Percentiles rank a stretch among this genome's conserved stretches.
Conservation (phyloP, 1,140 invertebrate species). For the Plutomurus gul region DNA sequence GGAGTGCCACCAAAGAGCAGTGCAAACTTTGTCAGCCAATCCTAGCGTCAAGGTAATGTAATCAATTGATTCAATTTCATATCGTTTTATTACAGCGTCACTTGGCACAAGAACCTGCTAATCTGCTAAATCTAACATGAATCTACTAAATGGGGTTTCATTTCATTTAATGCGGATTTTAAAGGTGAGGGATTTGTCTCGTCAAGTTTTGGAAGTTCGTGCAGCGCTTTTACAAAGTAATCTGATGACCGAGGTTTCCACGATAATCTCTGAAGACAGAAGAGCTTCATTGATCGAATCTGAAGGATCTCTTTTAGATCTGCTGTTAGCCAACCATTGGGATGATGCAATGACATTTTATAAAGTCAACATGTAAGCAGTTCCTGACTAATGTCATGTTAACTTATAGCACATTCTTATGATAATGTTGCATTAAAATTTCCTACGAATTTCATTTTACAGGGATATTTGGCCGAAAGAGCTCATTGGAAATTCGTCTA, state of each 20-base stretch:
- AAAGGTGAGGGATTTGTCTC: constrained; percentile 21
- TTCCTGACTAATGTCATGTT: background rate
- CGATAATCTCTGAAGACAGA: background rate
- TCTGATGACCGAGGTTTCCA: background rate
- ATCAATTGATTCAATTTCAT: no score
- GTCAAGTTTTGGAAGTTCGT: constrained; percentile 28
- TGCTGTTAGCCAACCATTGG: constrained; percentile 18
- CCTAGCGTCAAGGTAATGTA: background rate
- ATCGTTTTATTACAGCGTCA: no score
- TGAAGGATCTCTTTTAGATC: constrained; percentile 6
- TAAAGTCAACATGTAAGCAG: constrained; percentile 24
- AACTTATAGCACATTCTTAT: background rate
- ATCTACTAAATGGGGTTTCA: background rate
- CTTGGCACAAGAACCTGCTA: background rate
- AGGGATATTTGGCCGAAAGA: background rate
- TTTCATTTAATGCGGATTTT: background rate
- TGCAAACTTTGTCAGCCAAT: background rate
- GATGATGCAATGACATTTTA: constrained; percentile 11
- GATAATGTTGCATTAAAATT: background rate
- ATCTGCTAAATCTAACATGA: background rate
- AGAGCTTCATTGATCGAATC: background rate
- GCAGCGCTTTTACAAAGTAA: constrained; percentile 1
- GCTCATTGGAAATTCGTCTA: constrained; percentile 3
- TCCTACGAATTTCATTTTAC: background rate
- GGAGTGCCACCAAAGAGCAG: background rate